Conservation (phyloP, 2,888 invertebrate genomes). For the Drosophila nr. medialis region DNA sequence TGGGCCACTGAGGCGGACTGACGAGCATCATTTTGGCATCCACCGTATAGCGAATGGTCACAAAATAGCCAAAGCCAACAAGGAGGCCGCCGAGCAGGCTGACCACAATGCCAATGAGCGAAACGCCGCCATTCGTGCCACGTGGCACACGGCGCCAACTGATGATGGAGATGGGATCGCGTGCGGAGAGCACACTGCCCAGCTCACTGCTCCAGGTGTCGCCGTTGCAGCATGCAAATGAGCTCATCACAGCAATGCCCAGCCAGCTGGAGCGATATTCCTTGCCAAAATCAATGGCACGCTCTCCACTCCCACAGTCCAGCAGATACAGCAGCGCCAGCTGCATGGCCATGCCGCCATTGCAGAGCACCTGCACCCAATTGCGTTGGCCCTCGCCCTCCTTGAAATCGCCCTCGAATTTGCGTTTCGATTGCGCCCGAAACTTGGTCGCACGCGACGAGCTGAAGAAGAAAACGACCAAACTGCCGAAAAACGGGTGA, state of each 20-base stretch:
- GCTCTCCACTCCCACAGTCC: slow-evolving; percentile 92
- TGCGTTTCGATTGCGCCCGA: slow-evolving; percentile 87
- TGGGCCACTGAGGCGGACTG: slow-evolving; percentile 91
- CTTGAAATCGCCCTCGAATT: slow-evolving; percentile 91
- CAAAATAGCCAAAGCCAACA: slow-evolving; percentile 90
- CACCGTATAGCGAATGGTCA: slow-evolving; percentile 88
- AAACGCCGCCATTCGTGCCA: slow-evolving; percentile 96
- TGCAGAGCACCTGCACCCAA: slow-evolving; percentile 96
- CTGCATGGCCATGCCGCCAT: slow-evolving; percentile 93
- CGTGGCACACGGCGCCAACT: slow-evolving; percentile 90
- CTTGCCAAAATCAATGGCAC: slow-evolving; percentile 90
- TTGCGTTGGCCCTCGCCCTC: slow-evolving; percentile 93
- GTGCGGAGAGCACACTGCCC: slow-evolving; percentile 89
- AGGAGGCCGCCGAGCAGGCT: slow-evolving; percentile 85
- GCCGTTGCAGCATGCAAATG: slow-evolving; percentile 92
- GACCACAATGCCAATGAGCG: slow-evolving; percentile 87
- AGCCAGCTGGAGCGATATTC: slow-evolving; percentile 93
- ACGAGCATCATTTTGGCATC: slow-evolving; percentile 86
- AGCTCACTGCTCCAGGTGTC: slow-evolving; percentile 97
- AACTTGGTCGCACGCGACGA: slow-evolving; percentile 93
- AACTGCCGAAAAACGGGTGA: slow-evolving; percentile 90
- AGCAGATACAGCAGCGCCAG: slow-evolving; percentile 91
- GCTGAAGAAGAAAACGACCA: slow-evolving; percentile 91
- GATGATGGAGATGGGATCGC: slow-evolving; percentile 91
- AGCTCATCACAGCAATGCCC: slow-evolving; percentile 91